Evolutionary conservation across 2,888 invertebrate species (phyloP).

Genomic region (Nemurella pictetii): DNA sequence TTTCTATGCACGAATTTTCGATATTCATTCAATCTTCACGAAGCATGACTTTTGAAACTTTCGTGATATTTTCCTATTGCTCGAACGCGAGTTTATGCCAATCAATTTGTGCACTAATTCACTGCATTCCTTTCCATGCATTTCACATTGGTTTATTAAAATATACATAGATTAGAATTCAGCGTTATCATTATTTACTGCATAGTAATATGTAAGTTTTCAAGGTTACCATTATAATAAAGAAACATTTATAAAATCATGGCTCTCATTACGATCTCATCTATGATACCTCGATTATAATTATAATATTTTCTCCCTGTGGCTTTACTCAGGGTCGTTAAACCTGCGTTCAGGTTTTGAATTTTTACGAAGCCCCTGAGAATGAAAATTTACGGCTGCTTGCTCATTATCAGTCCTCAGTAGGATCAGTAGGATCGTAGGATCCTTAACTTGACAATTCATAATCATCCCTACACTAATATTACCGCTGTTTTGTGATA

Average conservation of each 20-base stretch:
- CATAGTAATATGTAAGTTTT: neutral
- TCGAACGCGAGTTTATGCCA: neutral
- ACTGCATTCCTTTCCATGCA: neutral
- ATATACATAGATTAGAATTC: neutral
- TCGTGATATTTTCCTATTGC: neutral
- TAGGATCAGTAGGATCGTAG: no score
- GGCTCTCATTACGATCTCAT: neutral
- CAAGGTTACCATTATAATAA: neutral
- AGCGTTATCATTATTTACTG: neutral
- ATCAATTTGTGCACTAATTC: neutral
- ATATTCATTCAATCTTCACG: constrained; percentile 6
- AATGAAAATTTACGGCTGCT: no score
- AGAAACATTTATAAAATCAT: neutral
- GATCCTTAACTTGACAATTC: no score
- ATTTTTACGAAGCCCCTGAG: no score
- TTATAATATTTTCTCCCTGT: no score
- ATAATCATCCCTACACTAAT: no score
- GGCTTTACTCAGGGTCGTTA: no score
- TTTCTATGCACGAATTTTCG: neutral
- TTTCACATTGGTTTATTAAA: neutral
- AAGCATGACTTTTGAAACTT: constrained; percentile 7
- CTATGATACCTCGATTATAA: no score
- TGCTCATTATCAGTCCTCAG: no score
- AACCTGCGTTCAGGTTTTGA: no score
- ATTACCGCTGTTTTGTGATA: no score